Conservation (phyloP, 2,888 invertebrate species). For the Loripinus fragilis region DNA sequence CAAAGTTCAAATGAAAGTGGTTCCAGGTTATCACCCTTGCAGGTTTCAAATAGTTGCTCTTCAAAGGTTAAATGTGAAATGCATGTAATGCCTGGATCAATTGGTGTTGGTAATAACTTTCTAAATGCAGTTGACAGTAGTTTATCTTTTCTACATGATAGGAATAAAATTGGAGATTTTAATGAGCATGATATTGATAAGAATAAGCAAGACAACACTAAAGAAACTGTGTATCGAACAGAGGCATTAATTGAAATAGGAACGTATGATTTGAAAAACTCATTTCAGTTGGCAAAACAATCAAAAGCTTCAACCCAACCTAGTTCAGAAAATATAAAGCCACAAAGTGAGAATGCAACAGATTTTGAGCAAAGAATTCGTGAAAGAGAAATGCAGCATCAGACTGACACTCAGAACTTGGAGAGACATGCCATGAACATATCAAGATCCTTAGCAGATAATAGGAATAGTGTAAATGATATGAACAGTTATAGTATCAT, state of each 20-base stretch:
- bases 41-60: not conserved
- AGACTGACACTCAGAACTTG: too few relatives aligned
- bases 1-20: slow-evolving; percentile 12
- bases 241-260: slow-evolving; percentile 17
- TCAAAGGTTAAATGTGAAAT: not conserved
- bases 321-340: not conserved
- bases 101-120: not conserved
- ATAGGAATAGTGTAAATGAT: not conserved
- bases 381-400: not conserved
- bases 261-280: not conserved
- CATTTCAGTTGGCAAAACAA: not conserved
- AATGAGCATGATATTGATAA: too few relatives aligned
- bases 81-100: not conserved
- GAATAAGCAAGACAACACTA: too few relatives aligned
- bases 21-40: not conserved
- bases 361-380: not conserved
- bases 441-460: not conserved
- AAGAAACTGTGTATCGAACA: not conserved
- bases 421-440: not conserved
- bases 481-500: not conserved
- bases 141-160: too few relatives aligned
- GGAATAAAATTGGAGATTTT: too few relatives aligned
- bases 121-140: too few relatives aligned
- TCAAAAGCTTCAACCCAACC: not conserved
- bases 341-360: not conserved